These are phyloP conservation scores for Chrysodeixis includens DNA, from an alignment of 2,888 invertebrate species.

Conservation along the genomic window DNA sequence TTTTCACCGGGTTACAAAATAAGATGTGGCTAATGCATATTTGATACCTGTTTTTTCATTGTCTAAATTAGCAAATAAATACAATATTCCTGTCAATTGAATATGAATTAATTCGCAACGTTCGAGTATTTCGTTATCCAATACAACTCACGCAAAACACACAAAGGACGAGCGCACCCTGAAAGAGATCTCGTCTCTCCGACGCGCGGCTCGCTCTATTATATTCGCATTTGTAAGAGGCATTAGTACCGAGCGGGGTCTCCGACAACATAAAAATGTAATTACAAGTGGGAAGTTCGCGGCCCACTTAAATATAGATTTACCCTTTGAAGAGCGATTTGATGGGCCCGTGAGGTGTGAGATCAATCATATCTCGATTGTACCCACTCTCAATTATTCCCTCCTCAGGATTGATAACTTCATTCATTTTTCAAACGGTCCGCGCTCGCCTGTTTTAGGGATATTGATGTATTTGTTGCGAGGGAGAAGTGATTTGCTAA, in stretches of 20 bases:
- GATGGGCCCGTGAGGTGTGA: slow-evolving; percentile 82
- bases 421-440: slow-evolving; percentile 81
- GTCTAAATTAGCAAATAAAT: neutral
- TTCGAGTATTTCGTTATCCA: slow-evolving; percentile 29
- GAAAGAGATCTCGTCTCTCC: slow-evolving; percentile 68
- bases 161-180: slow-evolving; percentile 42
- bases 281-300: slow-evolving; percentile 82
- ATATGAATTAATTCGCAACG: slow-evolving; percentile 26
- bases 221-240: slow-evolving; percentile 83
- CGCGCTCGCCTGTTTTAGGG: slow-evolving; percentile 44
- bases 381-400: slow-evolving; percentile 82
- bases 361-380: slow-evolving; percentile 87
- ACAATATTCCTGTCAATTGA: neutral
- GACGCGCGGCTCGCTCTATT: slow-evolving; percentile 71
- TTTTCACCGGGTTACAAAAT: no score
- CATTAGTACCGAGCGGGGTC: slow-evolving; percentile 73
- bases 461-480: slow-evolving; percentile 59
- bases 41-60: neutral
- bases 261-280: slow-evolving; percentile 86
- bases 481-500: slow-evolving; percentile 54
- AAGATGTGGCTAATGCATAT: no score
- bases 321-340: slow-evolving; percentile 85
- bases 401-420: slow-evolving; percentile 78
- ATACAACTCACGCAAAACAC: slow-evolving; percentile 35
- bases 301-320: slow-evolving; percentile 87